Base-by-base conservation (phyloP, 2,797 vertebrate genomes). In the Gymnoscopelus microlampas region DNA sequence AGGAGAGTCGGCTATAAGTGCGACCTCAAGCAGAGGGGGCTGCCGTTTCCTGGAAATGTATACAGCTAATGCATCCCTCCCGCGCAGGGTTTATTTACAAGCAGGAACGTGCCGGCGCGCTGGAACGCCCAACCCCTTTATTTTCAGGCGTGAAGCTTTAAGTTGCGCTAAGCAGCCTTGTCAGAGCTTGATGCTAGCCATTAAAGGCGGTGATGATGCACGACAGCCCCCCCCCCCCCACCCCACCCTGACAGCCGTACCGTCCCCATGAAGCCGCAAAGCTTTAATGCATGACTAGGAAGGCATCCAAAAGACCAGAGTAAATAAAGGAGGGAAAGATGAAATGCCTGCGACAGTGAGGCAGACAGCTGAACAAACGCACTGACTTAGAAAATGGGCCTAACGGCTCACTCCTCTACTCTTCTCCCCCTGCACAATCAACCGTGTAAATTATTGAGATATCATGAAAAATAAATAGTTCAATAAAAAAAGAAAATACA, bases 321-420 rank as follows among this genome's bases (percentile, higher is more conserved):
- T 89, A 92, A 94, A 93, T 88, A 93, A 89, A 83, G 82, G 71
- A 80, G 79, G 70, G 68, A 73, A 78, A 90, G 89, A 92, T 89
- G 85, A 91, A 90, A 92, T 88, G 79, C 80, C 70, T 66, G 83
- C 85, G 69, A 85, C 87, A 73, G 81, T 66, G 84, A 86, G 83
- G 80, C 82, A 88, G 87, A 91, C 93, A 91, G 91, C 90, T 89
- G 89, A 92, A 88, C 90, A 92, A 94, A 94, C 77, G 84, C 88
- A 87, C 70, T 79, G 87, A 89, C 85, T 91, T 85, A 80, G 88
- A 91, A 90, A 89, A 91, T 82, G 77, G 84, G 87, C 80, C 82
- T 87, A 89, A 87, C 88, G 84, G 80, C 87, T 77, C 79, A 64
- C 80, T 78, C 81, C 73, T 66, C 73, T 39, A n/a, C 60, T 32